These are phyloP conservation scores for Harpagus bidentatus DNA, from an alignment of 2,113 vertebrate species.

Conservation along the genomic window DNA sequence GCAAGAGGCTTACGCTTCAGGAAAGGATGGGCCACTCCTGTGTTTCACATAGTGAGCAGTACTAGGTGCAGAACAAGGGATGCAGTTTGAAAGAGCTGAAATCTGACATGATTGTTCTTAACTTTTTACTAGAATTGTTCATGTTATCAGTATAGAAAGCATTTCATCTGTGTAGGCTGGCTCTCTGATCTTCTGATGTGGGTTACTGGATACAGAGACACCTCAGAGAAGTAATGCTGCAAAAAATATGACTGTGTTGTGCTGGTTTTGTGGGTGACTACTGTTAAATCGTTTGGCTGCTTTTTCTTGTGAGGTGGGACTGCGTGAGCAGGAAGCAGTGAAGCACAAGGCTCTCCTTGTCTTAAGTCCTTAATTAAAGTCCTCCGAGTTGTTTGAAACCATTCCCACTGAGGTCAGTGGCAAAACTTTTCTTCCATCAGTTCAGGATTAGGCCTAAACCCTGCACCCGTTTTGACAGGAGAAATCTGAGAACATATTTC, in stretches of 20 bases:
- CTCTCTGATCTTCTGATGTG: neutral
- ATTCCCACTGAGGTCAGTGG: neutral
- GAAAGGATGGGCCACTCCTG: neutral
- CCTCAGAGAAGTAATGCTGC: neutral
- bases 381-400: neutral
- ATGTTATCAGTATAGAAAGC: neutral
- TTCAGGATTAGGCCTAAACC: neutral
- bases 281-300: neutral
- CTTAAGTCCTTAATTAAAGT: neutral
- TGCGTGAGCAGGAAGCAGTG: neutral
- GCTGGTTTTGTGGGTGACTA: neutral
- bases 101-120: accelerated
- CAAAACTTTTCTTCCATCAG: neutral
- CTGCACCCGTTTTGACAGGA: neutral
- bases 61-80: neutral
- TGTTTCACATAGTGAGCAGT: neutral
- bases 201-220: neutral
- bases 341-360: neutral
- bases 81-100: neutral
- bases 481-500: neutral
- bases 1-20: neutral
- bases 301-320: neutral
- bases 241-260: neutral
- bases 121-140: neutral
- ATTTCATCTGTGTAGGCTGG: neutral